Evolutionary conservation across 2,888 invertebrate species (phyloP).

Genomic region (Epinotia bilunana): DNA sequence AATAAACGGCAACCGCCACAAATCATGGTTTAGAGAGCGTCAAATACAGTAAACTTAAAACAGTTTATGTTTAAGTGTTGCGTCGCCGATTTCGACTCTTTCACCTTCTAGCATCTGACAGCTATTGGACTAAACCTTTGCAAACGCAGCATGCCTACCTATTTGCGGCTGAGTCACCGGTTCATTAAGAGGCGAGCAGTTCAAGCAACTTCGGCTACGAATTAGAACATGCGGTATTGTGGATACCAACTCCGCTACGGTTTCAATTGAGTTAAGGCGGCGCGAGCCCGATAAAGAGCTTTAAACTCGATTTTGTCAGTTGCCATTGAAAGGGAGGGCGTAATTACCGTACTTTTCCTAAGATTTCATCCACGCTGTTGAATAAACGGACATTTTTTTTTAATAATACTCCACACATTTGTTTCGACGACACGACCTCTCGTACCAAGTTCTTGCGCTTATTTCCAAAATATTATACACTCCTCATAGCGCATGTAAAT

Average conservation of each 20-base stretch:
- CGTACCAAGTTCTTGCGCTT: too few relatives aligned
- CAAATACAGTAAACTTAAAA: not conserved
- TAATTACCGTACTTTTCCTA: not conserved
- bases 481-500: too few relatives aligned
- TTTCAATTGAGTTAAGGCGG: conserved; percentile 28
- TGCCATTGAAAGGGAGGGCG: not conserved
- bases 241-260: conserved; percentile 19
- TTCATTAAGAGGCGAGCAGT: conserved; percentile 54
- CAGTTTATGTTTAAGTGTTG: too few relatives aligned
- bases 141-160: conserved; percentile 41
- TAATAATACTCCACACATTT: not conserved
- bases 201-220: conserved; percentile 44
- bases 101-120: not conserved
- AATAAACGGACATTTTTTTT: not conserved
- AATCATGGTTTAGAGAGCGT: not conserved
- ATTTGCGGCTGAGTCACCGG: conserved; percentile 52
- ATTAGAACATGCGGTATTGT: conserved; percentile 48
- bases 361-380: not conserved
- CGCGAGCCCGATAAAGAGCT: conserved; percentile 3
- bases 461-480: too few relatives aligned
- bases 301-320: conserved; percentile 15
- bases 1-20: not conserved
- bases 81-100: too few relatives aligned
- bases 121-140: conserved; percentile 30
- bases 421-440: not conserved